A percentile compares a stretch with the other conserved stretches of the same genome.
Evolutionary conservation across 2,888 invertebrate genomes (phyloP).

Genomic region (Amblyteles armatorius): DNA sequence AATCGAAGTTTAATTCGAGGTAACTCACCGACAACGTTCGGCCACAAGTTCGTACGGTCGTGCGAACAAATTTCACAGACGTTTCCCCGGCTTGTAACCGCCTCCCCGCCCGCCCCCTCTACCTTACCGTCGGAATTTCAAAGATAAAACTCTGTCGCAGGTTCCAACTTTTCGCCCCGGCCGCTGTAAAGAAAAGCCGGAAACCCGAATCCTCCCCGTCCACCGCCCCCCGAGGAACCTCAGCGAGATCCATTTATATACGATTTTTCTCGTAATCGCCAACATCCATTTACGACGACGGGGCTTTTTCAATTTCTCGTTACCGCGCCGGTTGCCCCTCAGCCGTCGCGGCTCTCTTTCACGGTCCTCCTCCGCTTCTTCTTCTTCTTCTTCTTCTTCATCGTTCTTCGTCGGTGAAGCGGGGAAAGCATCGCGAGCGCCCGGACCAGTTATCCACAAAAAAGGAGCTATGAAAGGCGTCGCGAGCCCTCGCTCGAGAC

Average conservation of each 20-base stretch:
- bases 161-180: slow-evolving; percentile 67
- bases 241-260: slow-evolving; percentile 78
- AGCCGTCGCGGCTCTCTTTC: slow-evolving; percentile 39
- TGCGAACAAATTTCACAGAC: slow-evolving; percentile 51
- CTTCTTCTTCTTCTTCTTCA: background rate
- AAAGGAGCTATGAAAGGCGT: slow-evolving; percentile 40
- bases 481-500: slow-evolving; percentile 47
- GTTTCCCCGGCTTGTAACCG: slow-evolving; percentile 14
- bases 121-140: slow-evolving; percentile 62
- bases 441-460: slow-evolving; percentile 7
- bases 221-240: background rate
- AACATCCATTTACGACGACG: slow-evolving; percentile 81
- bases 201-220: background rate
- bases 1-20: slow-evolving; percentile 77
- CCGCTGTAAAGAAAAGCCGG: slow-evolving; percentile 50
- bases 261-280: slow-evolving; percentile 83
- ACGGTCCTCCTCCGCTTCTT: background rate
- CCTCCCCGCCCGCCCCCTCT: slow-evolving; percentile 53
- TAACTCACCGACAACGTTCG: slow-evolving; percentile 64
- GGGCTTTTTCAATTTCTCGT: slow-evolving; percentile 82
- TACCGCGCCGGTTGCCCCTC: slow-evolving; percentile 66
- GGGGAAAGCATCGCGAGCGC: slow-evolving; percentile 21
- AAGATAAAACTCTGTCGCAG: slow-evolving; percentile 79
- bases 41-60: slow-evolving; percentile 48
- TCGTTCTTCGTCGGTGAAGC: background rate